Conservation (phyloP, 37 sponge, comb jelly and placozoan genomes). For the Spongilla lacustris region DNA sequence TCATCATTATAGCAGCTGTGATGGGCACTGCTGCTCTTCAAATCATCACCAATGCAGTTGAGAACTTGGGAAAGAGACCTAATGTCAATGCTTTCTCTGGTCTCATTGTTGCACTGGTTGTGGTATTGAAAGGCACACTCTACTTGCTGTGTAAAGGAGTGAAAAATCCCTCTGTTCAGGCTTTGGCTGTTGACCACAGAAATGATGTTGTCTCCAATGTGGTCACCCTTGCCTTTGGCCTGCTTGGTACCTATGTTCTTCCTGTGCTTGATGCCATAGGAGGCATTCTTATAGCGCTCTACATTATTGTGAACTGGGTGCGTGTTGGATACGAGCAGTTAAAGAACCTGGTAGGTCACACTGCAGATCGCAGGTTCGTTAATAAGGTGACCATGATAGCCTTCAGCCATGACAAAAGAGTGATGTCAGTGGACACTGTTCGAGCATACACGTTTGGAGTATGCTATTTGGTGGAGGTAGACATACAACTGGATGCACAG, state of each 20-base stretch:
- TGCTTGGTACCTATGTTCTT: constrained; percentile 55
- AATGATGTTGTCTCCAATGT: constrained; percentile 54
- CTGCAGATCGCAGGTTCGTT: constrained; percentile 41
- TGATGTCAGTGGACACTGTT: constrained; percentile 57
- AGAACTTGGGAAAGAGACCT: constrained; percentile 30
- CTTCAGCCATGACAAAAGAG: constrained; percentile 25
- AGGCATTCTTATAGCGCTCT: constrained; percentile 48
- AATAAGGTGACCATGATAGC: constrained; percentile 50
- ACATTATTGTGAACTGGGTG: constrained; percentile 65
- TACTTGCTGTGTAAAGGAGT: constrained; percentile 45
- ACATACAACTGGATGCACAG: constrained; percentile 32
- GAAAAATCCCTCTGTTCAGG: constrained; percentile 52
- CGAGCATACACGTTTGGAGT: constrained; percentile 64
- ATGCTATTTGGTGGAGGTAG: constrained; percentile 60
- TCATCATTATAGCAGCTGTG: constrained; percentile 48
- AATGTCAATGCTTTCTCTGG: constrained; percentile 48
- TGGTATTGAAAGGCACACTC: constrained; percentile 34
- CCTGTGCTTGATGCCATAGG: constrained; percentile 48
- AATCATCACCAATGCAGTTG: constrained; percentile 39
- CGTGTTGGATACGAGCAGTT: constrained; percentile 53
- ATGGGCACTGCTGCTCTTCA: constrained; percentile 76
- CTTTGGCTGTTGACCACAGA: constrained; percentile 59
- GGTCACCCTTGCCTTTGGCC: constrained; percentile 54
- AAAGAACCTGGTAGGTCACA: constrained; percentile 48
- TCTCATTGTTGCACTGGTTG: constrained; percentile 34